Percentiles rank a stretch among this genome's conserved stretches.
phyloP scores from a whole-genome alignment of 2,888 invertebrate genomes.

The Drosophila setosimentum region DNA sequence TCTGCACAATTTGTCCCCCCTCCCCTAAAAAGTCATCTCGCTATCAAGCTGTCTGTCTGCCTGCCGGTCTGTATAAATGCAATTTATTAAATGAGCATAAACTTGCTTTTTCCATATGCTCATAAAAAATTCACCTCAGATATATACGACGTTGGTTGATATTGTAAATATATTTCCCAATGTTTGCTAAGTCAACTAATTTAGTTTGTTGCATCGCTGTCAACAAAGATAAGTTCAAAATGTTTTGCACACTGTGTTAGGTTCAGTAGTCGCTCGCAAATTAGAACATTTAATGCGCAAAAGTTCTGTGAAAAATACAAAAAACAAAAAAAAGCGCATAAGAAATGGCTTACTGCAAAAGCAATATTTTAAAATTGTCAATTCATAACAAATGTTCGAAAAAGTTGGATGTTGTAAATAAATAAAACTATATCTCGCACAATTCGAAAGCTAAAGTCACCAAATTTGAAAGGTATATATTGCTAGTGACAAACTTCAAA shows the following conservation, averaged over 20 bases:
- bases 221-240: neutral
- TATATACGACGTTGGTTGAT: neutral
- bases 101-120: neutral
- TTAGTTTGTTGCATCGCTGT: neutral
- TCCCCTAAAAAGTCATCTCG: too few relatives aligned
- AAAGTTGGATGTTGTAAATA: too few relatives aligned
- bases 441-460: too few relatives aligned
- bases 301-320: neutral
- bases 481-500: too few relatives aligned
- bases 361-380: too few relatives aligned
- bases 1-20: neutral
- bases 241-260: neutral
- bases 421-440: too few relatives aligned
- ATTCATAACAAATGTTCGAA: too few relatives aligned
- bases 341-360: too few relatives aligned
- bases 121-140: neutral
- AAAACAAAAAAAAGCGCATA: neutral
- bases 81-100: neutral
- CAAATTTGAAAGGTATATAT: too few relatives aligned
- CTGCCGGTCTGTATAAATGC: neutral
- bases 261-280: neutral
- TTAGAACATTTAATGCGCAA: neutral
- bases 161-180: neutral
- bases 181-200: neutral
- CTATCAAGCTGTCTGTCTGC: neutral